phyloP scores from a whole-genome alignment of 1,140 invertebrate genomes.

The Bombyx mandarina region DNA sequence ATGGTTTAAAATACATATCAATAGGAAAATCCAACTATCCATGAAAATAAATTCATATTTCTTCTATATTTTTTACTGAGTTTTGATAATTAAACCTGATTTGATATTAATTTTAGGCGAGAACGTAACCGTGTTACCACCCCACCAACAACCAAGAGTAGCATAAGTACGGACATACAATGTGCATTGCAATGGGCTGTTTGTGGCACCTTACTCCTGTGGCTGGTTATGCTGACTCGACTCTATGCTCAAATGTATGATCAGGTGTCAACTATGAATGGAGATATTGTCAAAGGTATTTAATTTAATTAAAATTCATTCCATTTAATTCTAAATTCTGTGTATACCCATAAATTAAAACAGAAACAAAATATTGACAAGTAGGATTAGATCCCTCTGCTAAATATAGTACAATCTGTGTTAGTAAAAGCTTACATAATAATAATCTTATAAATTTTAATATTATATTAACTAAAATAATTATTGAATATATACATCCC shows the following conservation, averaged over 20 bases:
- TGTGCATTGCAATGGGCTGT: conserved; percentile 57
- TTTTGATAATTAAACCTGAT: too few relatives aligned
- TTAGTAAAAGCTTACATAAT: too few relatives aligned
- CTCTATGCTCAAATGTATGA: conserved; percentile 58
- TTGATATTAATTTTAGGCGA: conserved; percentile 28
- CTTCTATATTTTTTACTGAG: background rate
- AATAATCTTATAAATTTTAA: too few relatives aligned
- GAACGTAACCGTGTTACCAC: conserved; percentile 33
- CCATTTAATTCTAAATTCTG: too few relatives aligned
- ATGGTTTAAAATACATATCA: background rate
- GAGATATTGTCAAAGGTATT: conserved; percentile 45
- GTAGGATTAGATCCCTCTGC: too few relatives aligned
- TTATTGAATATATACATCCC: too few relatives aligned
- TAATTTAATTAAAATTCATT: background rate
- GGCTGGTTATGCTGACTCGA: conserved; percentile 61
- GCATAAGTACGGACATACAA: conserved; percentile 46
- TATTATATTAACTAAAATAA: too few relatives aligned
- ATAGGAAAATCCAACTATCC: background rate
- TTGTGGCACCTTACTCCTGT: conserved; percentile 45
- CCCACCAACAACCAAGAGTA: conserved; percentile 34
- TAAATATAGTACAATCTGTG: too few relatives aligned
- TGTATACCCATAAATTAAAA: too few relatives aligned
- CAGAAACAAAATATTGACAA: too few relatives aligned
- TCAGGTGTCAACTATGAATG: conserved; percentile 49
- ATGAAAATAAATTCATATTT: background rate